Percentiles rank a stretch among this genome's conserved stretches.
Conservation (phyloP, 2,113 vertebrate species). For the Sylvilagus bachmani region DNA sequence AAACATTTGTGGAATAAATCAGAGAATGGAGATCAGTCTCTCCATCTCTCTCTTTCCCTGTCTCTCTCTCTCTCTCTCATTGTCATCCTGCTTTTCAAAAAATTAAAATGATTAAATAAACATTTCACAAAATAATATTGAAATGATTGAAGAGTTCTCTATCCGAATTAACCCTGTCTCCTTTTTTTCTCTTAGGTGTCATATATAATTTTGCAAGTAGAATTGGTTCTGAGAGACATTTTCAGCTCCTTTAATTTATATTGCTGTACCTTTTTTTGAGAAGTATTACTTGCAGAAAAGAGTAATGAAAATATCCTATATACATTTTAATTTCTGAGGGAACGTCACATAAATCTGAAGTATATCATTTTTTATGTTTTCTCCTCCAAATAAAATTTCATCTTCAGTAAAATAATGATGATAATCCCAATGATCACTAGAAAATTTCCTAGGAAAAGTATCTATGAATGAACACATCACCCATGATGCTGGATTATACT, state of each 20-base stretch:
- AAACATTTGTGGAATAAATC: too few relatives aligned
- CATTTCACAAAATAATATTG: background rate
- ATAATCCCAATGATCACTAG: background rate
- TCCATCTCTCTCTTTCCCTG: too few relatives aligned
- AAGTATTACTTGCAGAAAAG: background rate
- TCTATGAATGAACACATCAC: background rate
- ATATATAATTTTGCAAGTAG: background rate
- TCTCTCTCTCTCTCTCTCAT: too few relatives aligned
- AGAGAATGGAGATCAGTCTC: too few relatives aligned
- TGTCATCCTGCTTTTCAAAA: too few relatives aligned
- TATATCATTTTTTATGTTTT: background rate
- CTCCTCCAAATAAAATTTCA: constrained; percentile 30
- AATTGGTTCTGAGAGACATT: background rate
- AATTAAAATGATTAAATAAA: too few relatives aligned
- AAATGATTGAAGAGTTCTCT: background rate
- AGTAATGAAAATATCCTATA: background rate
- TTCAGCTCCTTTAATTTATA: background rate
- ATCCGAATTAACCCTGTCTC: background rate
- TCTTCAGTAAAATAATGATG: background rate
- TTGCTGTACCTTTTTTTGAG: background rate
- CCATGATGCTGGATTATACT: background rate
- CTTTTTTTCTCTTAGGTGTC: background rate
- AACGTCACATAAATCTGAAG: background rate
- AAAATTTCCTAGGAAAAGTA: background rate
- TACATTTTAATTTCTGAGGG: background rate